Conservation (phyloP, 2,113 vertebrate genomes). For the Piprites chloris region DNA sequence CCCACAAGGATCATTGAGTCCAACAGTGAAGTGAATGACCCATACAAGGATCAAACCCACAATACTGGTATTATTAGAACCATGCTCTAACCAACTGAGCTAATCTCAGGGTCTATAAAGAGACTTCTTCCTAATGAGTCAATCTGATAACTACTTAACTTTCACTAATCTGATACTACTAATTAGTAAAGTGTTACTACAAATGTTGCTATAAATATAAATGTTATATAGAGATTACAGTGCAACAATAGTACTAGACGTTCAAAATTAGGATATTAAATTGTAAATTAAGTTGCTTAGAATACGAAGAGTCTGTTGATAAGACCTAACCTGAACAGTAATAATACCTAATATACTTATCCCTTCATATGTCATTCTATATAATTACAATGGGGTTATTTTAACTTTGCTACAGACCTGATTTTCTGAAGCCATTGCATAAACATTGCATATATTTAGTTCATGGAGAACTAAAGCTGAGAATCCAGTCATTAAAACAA, state of each 20-base stretch:
- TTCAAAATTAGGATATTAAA: not conserved
- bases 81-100: not conserved
- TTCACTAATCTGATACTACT: not conserved
- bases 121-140: not conserved
- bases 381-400: not conserved
- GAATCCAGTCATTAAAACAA: not conserved
- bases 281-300: not conserved
- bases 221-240: not conserved
- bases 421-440: not conserved
- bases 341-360: not conserved
- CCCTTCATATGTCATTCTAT: not conserved
- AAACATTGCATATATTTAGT: not conserved
- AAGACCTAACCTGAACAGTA: not conserved
- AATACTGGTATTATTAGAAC: not conserved
- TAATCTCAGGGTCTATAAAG: not conserved
- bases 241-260: not conserved
- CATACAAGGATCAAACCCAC: not conserved
- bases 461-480: not conserved
- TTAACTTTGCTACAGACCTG: not conserved
- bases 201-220: not conserved
- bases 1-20: not conserved
- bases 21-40: not conserved
- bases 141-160: not conserved
- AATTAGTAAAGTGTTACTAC: not conserved
- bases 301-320: not conserved